Percentiles rank a stretch among this genome's conserved stretches.
These are phyloP conservation scores for Dendrolimus pini DNA, from an alignment of 2,888 invertebrate species.

Conservation along the genomic window DNA sequence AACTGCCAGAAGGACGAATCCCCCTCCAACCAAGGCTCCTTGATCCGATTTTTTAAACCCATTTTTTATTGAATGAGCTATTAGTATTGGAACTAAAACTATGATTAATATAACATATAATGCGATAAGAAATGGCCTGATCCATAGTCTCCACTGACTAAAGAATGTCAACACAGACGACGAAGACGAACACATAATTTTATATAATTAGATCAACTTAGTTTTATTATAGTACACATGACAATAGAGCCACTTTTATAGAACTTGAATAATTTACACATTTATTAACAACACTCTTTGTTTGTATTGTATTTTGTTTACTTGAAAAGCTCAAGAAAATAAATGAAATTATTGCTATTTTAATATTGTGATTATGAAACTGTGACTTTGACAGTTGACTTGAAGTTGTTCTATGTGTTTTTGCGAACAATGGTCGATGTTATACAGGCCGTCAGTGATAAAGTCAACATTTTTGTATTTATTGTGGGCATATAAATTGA, in stretches of 20 bases:
- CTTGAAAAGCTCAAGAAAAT: not conserved
- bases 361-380: no score
- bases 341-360: no score
- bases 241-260: conserved; percentile 12
- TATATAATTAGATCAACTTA: not conserved
- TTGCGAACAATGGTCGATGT: no score
- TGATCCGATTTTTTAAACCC: conserved; percentile 87
- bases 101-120: conserved; percentile 88
- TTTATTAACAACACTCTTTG: not conserved
- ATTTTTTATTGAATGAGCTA: conserved; percentile 87
- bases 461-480: no score
- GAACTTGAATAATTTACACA: conserved; percentile 4
- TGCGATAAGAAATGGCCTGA: conserved; percentile 88
- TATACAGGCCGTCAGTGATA: no score
- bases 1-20: conserved; percentile 93
- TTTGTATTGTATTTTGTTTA: not conserved
- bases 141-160: conserved; percentile 90
- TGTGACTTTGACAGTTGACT: no score
- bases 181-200: conserved; percentile 57
- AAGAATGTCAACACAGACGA: conserved; percentile 49
- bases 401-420: no score
- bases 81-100: conserved; percentile 89
- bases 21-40: conserved; percentile 89
- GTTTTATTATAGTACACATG: conserved; percentile 17
- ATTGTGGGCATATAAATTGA: no score